Evolutionary conservation across 2,113 vertebrate genomes (phyloP).

Genomic region (Sula dactylatra): DNA sequence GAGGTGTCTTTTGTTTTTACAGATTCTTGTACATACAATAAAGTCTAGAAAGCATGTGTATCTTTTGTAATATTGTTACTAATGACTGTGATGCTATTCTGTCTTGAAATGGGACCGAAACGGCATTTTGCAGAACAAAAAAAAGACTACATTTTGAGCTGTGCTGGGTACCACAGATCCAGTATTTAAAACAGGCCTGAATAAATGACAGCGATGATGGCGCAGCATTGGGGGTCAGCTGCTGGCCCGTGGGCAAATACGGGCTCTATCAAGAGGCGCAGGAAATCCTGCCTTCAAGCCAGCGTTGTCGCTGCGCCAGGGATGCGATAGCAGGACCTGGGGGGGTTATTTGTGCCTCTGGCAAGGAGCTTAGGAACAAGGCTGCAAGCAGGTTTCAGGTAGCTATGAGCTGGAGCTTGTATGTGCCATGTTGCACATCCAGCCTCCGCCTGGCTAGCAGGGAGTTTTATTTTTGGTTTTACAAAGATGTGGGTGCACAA

Average conservation of each 20-base stretch:
- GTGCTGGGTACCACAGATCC: not conserved
- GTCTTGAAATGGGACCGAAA: not conserved
- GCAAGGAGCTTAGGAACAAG: not conserved
- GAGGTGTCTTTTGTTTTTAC: not conserved
- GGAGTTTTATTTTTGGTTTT: not conserved
- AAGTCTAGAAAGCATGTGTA: not conserved
- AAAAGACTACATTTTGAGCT: not conserved
- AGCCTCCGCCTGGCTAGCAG: rapidly evolving
- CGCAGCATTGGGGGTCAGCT: not conserved
- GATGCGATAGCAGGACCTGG: not conserved
- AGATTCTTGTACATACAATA: not conserved
- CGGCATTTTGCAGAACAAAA: not conserved
- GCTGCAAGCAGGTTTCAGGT: not conserved
- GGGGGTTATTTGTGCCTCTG: not conserved
- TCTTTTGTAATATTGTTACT: not conserved
- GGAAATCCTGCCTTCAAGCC: not conserved
- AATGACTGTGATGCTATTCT: not conserved
- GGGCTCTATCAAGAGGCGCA: not conserved
- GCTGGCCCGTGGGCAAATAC: not conserved
- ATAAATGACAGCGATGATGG: not conserved
- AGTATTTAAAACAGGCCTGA: not conserved
- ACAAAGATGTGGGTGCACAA: not conserved
- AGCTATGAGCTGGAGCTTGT: not conserved
- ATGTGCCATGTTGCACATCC: not conserved
- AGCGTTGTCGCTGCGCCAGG: rapidly evolving